Percentiles rank a stretch among this genome's conserved stretches.
These are phyloP conservation scores for Drosophila subobscura DNA, from an alignment of 1,140 invertebrate genomes.

Conservation along the genomic window DNA sequence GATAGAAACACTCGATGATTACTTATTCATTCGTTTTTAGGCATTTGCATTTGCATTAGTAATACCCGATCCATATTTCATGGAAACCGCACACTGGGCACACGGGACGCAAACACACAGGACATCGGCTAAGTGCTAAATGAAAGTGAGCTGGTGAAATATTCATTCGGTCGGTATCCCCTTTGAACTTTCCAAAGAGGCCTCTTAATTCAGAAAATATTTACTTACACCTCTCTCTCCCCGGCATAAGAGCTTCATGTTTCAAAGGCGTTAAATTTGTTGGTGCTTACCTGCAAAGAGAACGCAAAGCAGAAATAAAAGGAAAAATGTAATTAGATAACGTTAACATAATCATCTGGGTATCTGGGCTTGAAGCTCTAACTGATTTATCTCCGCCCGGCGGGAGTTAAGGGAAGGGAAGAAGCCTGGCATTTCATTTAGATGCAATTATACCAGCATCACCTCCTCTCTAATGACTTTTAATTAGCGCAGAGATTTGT, in stretches of 20 bases:
- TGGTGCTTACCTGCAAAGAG: constrained; percentile 57
- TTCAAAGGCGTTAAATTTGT: background rate
- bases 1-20: constrained; percentile 41
- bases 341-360: constrained; percentile 14
- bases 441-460: constrained; percentile 60
- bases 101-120: constrained; percentile 7
- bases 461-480: constrained; percentile 69
- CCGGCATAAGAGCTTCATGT: constrained; percentile 1
- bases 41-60: constrained; percentile 38
- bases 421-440: constrained; percentile 35
- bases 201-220: constrained; percentile 15
- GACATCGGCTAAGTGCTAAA: constrained; percentile 31
- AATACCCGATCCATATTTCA: constrained; percentile 65
- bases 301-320: background rate
- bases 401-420: background rate
- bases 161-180: constrained; percentile 27
- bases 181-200: constrained; percentile 22
- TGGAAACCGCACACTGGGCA: constrained; percentile 38
- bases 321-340: constrained; percentile 25
- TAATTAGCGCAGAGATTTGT: constrained; percentile 79
- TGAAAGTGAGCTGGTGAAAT: constrained; percentile 32
- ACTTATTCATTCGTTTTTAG: constrained; percentile 55
- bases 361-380: constrained; percentile 23
- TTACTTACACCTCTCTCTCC: constrained; percentile 22
- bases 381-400: constrained; percentile 14